Conservation (phyloP, 2,888 invertebrate species). For the Lasioglossum marginatum region DNA sequence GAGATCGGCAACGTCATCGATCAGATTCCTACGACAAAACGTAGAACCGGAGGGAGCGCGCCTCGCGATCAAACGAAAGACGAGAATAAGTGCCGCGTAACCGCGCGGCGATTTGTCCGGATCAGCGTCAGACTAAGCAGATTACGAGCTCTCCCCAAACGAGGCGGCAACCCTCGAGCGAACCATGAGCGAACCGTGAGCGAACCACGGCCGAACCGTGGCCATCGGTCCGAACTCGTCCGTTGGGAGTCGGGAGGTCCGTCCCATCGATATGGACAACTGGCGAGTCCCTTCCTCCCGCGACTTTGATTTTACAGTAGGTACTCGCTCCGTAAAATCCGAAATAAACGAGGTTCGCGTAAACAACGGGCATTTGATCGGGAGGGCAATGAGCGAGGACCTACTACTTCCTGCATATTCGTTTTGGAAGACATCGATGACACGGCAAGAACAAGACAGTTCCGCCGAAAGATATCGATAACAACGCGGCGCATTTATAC, state of each 20-base stretch:
- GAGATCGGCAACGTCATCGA: constrained; percentile 67
- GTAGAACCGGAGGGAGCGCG: constrained; percentile 8
- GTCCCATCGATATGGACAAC: constrained; percentile 29
- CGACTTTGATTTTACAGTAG: not conserved
- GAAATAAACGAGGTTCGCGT: no score
- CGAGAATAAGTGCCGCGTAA: constrained; percentile 81
- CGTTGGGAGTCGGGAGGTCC: constrained; percentile 36
- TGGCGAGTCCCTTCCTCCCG: not conserved
- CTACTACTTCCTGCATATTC: no score
- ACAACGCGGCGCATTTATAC: not conserved
- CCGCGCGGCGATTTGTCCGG: constrained; percentile 86
- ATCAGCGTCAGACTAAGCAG: constrained; percentile 87
- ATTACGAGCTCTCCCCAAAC: constrained; percentile 83
- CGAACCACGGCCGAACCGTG: constrained; percentile 18
- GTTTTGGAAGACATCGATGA: not conserved
- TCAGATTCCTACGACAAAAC: constrained; percentile 63
- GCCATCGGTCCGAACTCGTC: constrained; percentile 49
- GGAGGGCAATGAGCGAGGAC: no score
- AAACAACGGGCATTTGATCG: no score
- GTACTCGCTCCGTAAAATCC: no score
- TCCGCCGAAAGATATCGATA: not conserved
- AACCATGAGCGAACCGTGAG: constrained; percentile 36
- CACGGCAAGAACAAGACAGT: not conserved
- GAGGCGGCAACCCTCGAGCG: constrained; percentile 71
- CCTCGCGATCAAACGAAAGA: constrained; percentile 61